Evolutionary conservation across 2,888 invertebrate species (phyloP), one percentile per base, ranked within the genome.

Genomic region (Malthinus seriepunctatus): DNA sequence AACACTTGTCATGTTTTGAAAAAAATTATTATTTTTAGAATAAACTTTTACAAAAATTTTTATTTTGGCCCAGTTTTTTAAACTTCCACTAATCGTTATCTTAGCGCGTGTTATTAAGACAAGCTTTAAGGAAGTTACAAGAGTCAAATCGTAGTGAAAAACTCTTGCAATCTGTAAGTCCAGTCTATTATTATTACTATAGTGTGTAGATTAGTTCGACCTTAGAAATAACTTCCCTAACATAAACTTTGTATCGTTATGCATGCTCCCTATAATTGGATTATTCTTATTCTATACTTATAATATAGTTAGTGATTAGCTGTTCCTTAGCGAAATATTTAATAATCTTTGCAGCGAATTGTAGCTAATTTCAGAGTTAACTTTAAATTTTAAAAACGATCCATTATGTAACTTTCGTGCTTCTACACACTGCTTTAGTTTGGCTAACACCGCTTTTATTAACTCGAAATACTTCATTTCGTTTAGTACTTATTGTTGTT

Each of bases 251-350:
- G 72, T 73, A 73, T 75, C 76, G 73, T 73, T 74, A 76, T 77
- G 77, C 78, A 77, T 78, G 78, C 70, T 73, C 75, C 73, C 76
- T 76, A 76, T 71, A 76, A 76, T 71, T 73, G 70, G 72, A 73
- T 66, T 69, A 69, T 71, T 69, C 73, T 74, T 71, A 72, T 73
- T 74, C 73, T 76, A 70, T 72, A 73, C 73, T 73, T 75, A 42
- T 15, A 74, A 76, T 70, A 71, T 77, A 76, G 74, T 71, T 71
- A 66, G 75, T 76, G 75, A 71, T 69, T 76, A 75, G 76, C 76
- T 72, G 71, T 71, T 75, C 70, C 68, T 73, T 74, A 69, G 71
- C 68, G 15, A 63, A 58, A 65, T 62, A 59, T 67, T 67, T 61
- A 57, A 65, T 68, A 63, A 67, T 67, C 67, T 65, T 63, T 33